Percentiles rank a stretch among this genome's conserved stretches.
Conservation (phyloP, 2,113 vertebrate genomes). For the Paradoxurus hermaphroditus region DNA sequence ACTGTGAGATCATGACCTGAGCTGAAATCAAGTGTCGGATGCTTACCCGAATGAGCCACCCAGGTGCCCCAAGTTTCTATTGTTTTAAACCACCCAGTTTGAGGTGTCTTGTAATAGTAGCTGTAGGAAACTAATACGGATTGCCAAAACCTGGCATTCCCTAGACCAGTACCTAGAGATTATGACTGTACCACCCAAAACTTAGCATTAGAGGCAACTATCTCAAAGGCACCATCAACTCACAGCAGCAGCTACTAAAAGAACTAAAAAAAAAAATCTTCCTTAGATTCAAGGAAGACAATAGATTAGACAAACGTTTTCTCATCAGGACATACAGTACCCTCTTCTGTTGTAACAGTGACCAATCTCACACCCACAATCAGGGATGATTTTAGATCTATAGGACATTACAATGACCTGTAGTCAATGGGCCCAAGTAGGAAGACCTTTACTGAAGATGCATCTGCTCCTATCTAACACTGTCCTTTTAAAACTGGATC, state of each 20-base stretch:
- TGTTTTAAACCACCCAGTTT: neutral
- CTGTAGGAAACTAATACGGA: neutral
- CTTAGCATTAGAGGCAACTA: neutral
- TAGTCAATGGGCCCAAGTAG: neutral
- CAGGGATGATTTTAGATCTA: neutral
- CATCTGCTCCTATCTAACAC: neutral
- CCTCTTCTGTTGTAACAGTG: neutral
- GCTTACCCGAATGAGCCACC: too few relatives aligned
- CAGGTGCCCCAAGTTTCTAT: neutral
- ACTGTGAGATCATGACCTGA: too few relatives aligned
- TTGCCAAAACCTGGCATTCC: neutral
- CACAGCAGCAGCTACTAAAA: neutral
- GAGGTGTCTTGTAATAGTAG: neutral
- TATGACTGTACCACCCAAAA: neutral
- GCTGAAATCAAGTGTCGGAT: too few relatives aligned
- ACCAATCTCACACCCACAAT: neutral
- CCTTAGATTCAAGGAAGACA: neutral
- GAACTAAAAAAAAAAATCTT: neutral
- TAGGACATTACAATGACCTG: neutral
- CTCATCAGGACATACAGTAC: neutral
- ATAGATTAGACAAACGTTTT: neutral
- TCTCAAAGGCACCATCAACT: neutral
- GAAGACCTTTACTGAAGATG: neutral
- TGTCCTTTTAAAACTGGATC: neutral
- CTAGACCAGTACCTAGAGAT: neutral